These are phyloP conservation scores for Coendou prehensilis DNA, from an alignment of 2,797 vertebrate genomes.

Conservation along the genomic window DNA sequence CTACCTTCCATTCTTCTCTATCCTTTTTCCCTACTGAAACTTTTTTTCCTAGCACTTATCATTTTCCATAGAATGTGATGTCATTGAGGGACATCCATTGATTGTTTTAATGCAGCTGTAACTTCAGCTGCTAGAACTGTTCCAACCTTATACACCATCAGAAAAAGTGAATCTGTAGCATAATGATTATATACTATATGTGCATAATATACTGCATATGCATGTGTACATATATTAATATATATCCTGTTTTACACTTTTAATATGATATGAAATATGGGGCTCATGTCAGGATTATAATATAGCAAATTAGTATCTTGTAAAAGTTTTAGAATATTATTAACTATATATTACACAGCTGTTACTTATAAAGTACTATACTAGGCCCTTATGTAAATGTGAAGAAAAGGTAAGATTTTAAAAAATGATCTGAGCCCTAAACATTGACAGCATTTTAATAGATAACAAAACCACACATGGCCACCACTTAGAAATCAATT, in stretches of 20 bases:
- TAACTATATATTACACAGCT: not conserved
- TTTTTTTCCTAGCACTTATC: not conserved
- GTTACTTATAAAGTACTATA: not conserved
- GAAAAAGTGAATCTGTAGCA: not conserved
- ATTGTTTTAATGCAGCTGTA: not conserved
- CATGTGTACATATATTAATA: not conserved
- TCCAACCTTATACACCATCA: not conserved
- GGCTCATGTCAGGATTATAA: not conserved
- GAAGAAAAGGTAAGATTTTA: not conserved
- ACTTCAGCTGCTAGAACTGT: not conserved
- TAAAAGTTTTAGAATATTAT: not conserved
- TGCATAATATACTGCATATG: not conserved
- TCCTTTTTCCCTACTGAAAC: not conserved
- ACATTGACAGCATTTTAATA: not conserved
- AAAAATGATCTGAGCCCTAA: not conserved
- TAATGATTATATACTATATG: not conserved
- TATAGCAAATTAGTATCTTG: not conserved
- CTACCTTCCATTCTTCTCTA: not conserved
- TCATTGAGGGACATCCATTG: not conserved
- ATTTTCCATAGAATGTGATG: not conserved
- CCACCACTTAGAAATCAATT: not conserved
- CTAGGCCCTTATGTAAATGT: not conserved
- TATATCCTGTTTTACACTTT: not conserved
- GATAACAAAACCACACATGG: not conserved
- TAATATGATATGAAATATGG: not conserved